phyloP scores from a whole-genome alignment of 1,140 invertebrate genomes.

The Drosophila kohkoa region DNA sequence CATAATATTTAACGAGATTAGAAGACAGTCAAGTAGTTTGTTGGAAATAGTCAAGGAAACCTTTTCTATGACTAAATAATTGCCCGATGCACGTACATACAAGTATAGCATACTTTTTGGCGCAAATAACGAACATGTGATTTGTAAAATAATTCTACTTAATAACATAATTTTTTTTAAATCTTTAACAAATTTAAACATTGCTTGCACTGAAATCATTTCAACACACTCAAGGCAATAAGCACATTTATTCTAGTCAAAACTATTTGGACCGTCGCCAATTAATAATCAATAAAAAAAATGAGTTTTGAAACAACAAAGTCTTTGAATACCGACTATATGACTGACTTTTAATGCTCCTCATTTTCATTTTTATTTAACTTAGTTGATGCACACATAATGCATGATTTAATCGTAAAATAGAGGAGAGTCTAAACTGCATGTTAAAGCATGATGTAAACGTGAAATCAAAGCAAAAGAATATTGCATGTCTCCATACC shows the following conservation, averaged over 20 bases:
- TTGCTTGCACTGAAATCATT: too few relatives aligned
- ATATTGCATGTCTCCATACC: conserved; percentile 15
- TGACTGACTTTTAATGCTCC: conserved; percentile 24
- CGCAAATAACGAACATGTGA: too few relatives aligned
- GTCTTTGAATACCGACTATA: conserved; percentile 10
- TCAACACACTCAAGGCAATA: too few relatives aligned
- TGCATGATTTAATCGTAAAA: conserved; percentile 17
- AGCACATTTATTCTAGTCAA: too few relatives aligned
- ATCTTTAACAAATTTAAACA: too few relatives aligned
- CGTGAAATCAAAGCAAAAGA: conserved; percentile 12
- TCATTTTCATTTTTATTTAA: background rate
- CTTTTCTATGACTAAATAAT: too few relatives aligned
- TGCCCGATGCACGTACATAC: too few relatives aligned
- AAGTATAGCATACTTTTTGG: too few relatives aligned
- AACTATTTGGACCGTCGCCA: background rate
- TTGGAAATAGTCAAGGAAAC: background rate
- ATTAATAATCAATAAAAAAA: background rate
- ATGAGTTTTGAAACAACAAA: background rate
- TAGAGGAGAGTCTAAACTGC: conserved; percentile 20
- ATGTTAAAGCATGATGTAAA: conserved; percentile 37
- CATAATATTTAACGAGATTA: background rate
- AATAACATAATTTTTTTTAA: too few relatives aligned
- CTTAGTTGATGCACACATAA: background rate
- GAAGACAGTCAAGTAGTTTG: conserved; percentile 27
- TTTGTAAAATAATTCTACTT: too few relatives aligned